A percentile compares a stretch with the other conserved stretches of the same genome.
These are phyloP conservation scores for Corvus cornix DNA, from an alignment of 2,113 vertebrate genomes.

Conservation along the genomic window DNA sequence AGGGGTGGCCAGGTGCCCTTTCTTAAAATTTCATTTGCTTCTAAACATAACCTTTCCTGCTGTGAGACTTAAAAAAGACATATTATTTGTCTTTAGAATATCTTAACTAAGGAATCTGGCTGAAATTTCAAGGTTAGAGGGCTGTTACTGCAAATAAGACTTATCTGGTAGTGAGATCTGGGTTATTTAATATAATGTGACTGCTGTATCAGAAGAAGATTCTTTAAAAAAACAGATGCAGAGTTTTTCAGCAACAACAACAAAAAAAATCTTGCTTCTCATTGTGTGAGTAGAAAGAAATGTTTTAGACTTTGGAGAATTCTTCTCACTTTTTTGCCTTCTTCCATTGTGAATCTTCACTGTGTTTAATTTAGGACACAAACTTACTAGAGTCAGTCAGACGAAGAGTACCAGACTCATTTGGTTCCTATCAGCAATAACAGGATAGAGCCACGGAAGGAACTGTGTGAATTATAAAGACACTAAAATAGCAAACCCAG, in stretches of 20 bases:
- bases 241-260: background rate
- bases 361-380: background rate
- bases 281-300: background rate
- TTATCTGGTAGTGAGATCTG: background rate
- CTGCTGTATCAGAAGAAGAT: background rate
- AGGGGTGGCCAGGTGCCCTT: background rate
- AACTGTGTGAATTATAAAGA: background rate
- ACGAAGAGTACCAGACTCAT: background rate
- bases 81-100: constrained; percentile 10
- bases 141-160: background rate
- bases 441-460: background rate
- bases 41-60: background rate
- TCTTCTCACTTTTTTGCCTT: background rate
- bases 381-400: background rate
- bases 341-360: background rate
- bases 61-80: background rate
- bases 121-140: constrained; percentile 2
- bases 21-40: background rate
- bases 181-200: background rate
- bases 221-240: background rate
- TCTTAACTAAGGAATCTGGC: background rate
- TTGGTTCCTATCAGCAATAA: background rate
- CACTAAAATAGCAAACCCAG: background rate
- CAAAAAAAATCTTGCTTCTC: background rate
- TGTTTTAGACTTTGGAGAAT: background rate